Percentiles rank a stretch among this genome's conserved stretches.
Conservation (phyloP, 2,113 vertebrate genomes). For the Trematomus loennbergii region DNA sequence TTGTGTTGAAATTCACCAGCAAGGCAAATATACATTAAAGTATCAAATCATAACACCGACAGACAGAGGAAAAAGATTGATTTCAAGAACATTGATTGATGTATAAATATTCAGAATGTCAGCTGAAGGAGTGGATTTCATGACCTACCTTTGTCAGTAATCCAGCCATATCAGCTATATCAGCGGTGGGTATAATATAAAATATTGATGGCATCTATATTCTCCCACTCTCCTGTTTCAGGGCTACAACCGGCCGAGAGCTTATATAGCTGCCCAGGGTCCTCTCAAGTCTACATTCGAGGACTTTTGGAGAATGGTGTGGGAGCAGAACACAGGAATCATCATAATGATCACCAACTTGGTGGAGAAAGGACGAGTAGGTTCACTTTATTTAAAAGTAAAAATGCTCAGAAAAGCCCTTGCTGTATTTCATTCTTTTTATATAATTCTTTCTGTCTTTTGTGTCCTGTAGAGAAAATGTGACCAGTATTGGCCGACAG, state of each 20-base stretch:
- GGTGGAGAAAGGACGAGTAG: constrained; percentile 98
- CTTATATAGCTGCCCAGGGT: constrained; percentile 98
- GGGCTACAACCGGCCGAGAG: constrained; percentile 97
- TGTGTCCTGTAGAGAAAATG: constrained; percentile 91
- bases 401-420: background rate
- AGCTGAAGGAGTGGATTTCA: constrained; percentile 28
- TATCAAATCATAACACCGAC: constrained; percentile 4
- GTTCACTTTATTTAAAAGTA: constrained; percentile 54
- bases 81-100: constrained; percentile 16
- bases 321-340: constrained; percentile 97
- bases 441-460: background rate
- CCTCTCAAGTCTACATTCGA: constrained; percentile 99
- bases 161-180: constrained; percentile 12
- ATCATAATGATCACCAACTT: constrained; percentile 99
- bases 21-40: constrained; percentile 6
- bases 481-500: constrained; percentile 97
- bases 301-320: constrained; percentile 99
- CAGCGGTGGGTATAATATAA: constrained; percentile 5
- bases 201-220: constrained; percentile 36
- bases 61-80: background rate
- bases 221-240: constrained; percentile 73
- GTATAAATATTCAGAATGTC: background rate
- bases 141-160: constrained; percentile 29
- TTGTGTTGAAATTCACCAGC: background rate
- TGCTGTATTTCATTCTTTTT: background rate